Evolutionary conservation across 1,140 invertebrate species (phyloP).

Genomic region (Pseudomyrmex sp.): DNA sequence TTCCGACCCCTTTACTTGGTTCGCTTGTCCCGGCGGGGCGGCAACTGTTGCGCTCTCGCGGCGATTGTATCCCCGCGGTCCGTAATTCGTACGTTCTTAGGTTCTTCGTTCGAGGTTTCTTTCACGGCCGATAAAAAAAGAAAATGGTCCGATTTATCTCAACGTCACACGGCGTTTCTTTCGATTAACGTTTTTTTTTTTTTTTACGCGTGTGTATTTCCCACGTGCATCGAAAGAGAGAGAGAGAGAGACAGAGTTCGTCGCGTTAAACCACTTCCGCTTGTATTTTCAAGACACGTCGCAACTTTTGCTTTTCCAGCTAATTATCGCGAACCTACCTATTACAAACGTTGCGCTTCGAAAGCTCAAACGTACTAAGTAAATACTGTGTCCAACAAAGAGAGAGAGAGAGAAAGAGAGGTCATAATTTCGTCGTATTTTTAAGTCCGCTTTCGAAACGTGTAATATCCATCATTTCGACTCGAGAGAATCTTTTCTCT

Average conservation of each 20-base stretch:
- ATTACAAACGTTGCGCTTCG: too few species aligned
- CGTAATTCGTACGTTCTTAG: conserved; percentile 29
- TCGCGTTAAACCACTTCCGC: too few species aligned
- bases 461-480: background rate
- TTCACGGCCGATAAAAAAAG: conserved; percentile 21
- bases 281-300: too few species aligned
- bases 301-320: too few species aligned
- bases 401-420: too few species aligned
- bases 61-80: conserved; percentile 14
- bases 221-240: background rate
- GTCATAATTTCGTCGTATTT: background rate
- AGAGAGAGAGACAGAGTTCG: too few species aligned
- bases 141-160: conserved; percentile 37
- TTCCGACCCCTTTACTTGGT: conserved; percentile 56
- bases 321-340: too few species aligned
- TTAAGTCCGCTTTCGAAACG: background rate
- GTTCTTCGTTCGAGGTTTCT: background rate
- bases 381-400: too few species aligned
- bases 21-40: conserved; percentile 52
- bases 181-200: background rate
- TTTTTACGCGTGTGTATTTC: too few species aligned
- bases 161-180: conserved; percentile 18
- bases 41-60: conserved; percentile 57
- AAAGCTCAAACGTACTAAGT: too few species aligned
- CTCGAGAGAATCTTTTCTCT: background rate